A percentile compares a stretch with the other conserved stretches of the same genome.
phyloP scores from a whole-genome alignment of 1,140 invertebrate species.

The Pristionchus pacificus region DNA sequence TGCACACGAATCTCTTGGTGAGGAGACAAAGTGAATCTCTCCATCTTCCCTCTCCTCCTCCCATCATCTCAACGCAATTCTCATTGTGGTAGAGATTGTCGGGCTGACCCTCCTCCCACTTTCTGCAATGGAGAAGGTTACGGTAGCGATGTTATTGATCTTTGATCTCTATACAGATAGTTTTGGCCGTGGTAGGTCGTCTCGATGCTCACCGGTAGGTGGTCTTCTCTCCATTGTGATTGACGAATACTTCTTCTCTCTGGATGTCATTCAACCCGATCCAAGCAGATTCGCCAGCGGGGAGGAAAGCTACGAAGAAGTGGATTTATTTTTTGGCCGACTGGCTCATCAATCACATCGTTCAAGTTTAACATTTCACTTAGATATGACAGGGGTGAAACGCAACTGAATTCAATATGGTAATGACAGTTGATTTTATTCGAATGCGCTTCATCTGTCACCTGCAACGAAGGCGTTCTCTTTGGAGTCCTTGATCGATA shows the following conservation, averaged over 20 bases:
- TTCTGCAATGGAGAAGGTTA: neutral
- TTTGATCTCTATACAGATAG: too few relatives aligned
- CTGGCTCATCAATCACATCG: too few relatives aligned
- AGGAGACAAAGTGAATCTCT: neutral
- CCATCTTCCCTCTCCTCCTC: neutral
- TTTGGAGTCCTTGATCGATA: neutral
- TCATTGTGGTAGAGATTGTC: neutral
- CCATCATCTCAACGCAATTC: neutral
- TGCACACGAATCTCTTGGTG: neutral
- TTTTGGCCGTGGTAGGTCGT: too few relatives aligned
- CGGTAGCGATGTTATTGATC: too few relatives aligned
- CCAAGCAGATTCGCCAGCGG: neutral
- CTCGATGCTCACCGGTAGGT: too few relatives aligned
- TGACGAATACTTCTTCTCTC: neutral
- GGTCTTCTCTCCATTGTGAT: neutral
- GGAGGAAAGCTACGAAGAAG: neutral
- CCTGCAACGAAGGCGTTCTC: neutral
- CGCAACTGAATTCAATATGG: neutral
- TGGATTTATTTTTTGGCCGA: too few relatives aligned
- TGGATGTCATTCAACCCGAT: neutral
- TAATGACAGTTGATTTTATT: too few relatives aligned
- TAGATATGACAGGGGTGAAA: too few relatives aligned
- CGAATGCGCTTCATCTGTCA: too few relatives aligned
- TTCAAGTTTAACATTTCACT: too few relatives aligned
- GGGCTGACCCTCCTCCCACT: neutral